Evolutionary conservation across 1,140 invertebrate genomes (phyloP).

Genomic region (Calycopis cecrops): DNA sequence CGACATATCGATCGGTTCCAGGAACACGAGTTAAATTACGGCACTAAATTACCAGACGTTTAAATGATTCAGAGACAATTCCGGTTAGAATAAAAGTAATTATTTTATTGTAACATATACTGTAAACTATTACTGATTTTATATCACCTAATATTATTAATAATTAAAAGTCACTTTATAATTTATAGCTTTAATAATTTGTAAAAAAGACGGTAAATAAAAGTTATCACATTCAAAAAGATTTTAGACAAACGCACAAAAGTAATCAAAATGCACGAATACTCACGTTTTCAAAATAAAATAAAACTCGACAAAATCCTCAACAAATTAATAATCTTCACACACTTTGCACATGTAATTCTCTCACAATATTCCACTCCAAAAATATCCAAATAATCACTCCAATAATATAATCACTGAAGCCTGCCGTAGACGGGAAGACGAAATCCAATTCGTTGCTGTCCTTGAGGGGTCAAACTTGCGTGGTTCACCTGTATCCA

Average conservation of each 20-base stretch:
- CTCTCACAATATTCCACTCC: constrained; percentile 18
- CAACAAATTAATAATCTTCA: constrained; percentile 19
- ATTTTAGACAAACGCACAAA: not conserved
- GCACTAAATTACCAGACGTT: no score
- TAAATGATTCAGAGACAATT: no score
- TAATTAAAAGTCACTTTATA: no score
- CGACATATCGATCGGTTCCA: no score
- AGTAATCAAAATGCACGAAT: not conserved
- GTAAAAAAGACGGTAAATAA: not conserved
- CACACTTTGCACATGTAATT: constrained; percentile 27
- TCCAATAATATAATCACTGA: constrained; percentile 50
- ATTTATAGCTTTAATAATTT: not conserved
- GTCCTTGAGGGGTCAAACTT: constrained; percentile 44
- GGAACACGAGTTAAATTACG: no score
- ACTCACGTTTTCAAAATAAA: not conserved
- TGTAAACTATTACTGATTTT: no score
- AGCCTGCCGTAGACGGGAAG: constrained; percentile 29
- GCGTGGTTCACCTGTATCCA: constrained; percentile 45
- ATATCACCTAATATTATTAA: no score
- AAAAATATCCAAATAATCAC: constrained; percentile 11
- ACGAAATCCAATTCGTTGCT: constrained; percentile 34
- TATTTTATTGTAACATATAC: no score
- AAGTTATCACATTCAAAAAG: not conserved
- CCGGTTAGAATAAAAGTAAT: no score
- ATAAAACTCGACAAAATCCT: constrained; percentile 4